Conservation (phyloP, 2,888 invertebrate genomes). For the Mallateleia sp. region DNA sequence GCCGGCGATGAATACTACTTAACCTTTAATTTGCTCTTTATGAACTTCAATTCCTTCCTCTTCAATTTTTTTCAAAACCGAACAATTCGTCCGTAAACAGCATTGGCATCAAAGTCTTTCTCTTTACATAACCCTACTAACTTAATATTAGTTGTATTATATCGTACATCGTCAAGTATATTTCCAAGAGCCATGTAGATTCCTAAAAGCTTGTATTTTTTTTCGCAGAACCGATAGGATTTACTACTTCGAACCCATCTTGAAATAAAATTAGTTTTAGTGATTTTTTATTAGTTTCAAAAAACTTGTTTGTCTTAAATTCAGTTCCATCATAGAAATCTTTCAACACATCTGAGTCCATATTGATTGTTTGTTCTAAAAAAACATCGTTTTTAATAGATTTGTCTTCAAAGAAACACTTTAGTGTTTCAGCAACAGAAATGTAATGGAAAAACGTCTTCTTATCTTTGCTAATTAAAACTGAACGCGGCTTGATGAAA, state of each 20-base stretch:
- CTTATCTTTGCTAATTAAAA: slow-evolving; percentile 2
- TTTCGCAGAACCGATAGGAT: slow-evolving; percentile 82
- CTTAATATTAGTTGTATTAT: slow-evolving; percentile 80
- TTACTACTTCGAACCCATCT: slow-evolving; percentile 84
- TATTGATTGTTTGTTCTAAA: not conserved
- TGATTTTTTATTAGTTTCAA: slow-evolving; percentile 74
- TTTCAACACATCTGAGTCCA: slow-evolving; percentile 67
- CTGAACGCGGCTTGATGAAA: not conserved
- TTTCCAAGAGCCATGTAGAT: slow-evolving; percentile 83
- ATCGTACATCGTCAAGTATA: slow-evolving; percentile 77
- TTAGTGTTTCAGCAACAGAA: slow-evolving; percentile 1
- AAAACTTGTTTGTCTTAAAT: slow-evolving; percentile 72
- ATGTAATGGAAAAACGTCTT: slow-evolving; percentile 11
- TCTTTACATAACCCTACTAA: slow-evolving; percentile 82
- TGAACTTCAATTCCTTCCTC: slow-evolving; percentile 69
- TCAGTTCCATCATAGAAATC: slow-evolving; percentile 80
- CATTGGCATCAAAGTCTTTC: slow-evolving; percentile 80
- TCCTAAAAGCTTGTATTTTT: slow-evolving; percentile 83
- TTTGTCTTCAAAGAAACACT: slow-evolving; percentile 5
- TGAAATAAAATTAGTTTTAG: slow-evolving; percentile 82
- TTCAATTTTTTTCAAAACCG: slow-evolving; percentile 78
- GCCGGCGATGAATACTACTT: slow-evolving; percentile 76
- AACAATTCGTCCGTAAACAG: slow-evolving; percentile 78
- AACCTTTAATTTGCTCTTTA: slow-evolving; percentile 76
- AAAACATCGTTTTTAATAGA: not conserved